These are phyloP conservation scores for Chionoecetes opilio DNA, from an alignment of 1,140 invertebrate species.

Conservation along the genomic window DNA sequence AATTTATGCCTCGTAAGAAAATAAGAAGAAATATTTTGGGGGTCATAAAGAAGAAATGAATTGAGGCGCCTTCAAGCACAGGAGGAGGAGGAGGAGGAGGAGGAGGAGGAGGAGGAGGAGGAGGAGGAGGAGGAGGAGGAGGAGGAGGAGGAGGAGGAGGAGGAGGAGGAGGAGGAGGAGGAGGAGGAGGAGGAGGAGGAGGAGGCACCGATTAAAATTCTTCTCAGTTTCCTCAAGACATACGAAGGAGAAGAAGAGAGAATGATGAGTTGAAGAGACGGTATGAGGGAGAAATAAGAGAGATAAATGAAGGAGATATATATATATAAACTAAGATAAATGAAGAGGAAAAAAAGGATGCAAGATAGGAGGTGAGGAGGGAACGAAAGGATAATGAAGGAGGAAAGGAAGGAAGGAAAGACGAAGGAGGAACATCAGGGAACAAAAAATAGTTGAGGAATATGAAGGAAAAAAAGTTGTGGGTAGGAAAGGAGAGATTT, in stretches of 20 bases:
- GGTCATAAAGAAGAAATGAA: neutral
- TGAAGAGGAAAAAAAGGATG: neutral
- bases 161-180: neutral
- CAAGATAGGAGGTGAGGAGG: neutral
- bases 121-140: neutral
- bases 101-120: neutral
- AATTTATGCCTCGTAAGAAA: conserved; percentile 8
- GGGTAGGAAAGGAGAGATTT: too few relatives aligned
- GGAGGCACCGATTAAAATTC: too few relatives aligned
- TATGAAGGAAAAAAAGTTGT: neutral
- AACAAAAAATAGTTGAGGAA: neutral
- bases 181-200: too few relatives aligned
- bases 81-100: neutral
- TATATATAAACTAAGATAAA: neutral
- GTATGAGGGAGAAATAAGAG: neutral
- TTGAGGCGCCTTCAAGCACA: neutral
- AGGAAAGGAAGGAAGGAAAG: neutral
- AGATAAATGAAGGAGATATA: neutral
- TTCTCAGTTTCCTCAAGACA: neutral
- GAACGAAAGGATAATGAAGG: neutral
- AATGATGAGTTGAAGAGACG: neutral
- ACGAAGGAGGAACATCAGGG: neutral
- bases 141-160: neutral
- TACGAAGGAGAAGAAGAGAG: neutral
- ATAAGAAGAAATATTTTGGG: neutral